These are phyloP conservation scores for Sapajus apella DNA, from an alignment of 2,113 vertebrate species.

Conservation along the genomic window DNA sequence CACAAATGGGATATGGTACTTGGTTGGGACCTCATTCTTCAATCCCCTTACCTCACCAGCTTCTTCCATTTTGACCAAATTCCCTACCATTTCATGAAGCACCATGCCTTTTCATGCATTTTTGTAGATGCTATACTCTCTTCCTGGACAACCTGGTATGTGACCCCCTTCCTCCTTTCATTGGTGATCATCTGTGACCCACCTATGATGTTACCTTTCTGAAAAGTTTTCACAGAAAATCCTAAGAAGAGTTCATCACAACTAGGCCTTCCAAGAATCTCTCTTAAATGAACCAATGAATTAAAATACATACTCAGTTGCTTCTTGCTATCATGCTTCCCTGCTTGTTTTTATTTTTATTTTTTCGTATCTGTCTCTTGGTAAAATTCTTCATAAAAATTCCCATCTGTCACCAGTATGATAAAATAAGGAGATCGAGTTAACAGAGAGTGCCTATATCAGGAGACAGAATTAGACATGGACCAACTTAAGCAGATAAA, in stretches of 20 bases:
- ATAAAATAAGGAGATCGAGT: background rate
- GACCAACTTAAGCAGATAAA: background rate
- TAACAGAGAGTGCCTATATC: background rate
- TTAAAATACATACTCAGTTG: background rate
- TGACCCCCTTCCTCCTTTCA: background rate
- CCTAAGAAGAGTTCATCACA: background rate
- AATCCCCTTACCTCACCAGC: background rate
- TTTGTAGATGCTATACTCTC: background rate
- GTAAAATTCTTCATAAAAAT: background rate
- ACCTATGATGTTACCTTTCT: background rate
- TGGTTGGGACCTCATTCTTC: background rate
- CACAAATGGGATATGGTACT: background rate
- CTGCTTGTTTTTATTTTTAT: background rate
- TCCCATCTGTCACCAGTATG: background rate
- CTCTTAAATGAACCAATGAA: background rate
- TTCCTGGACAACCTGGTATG: background rate
- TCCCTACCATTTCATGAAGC: background rate
- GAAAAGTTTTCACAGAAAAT: background rate
- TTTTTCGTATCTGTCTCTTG: background rate
- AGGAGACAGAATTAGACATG: background rate
- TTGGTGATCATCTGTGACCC: background rate
- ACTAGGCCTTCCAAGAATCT: background rate
- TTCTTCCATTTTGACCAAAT: background rate
- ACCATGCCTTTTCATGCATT: background rate
- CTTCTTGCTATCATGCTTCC: background rate